A percentile compares a stretch with the other conserved stretches of the same genome.
These are phyloP conservation scores for Plutomurus gul DNA, from an alignment of 1,140 invertebrate species.

Conservation along the genomic window DNA sequence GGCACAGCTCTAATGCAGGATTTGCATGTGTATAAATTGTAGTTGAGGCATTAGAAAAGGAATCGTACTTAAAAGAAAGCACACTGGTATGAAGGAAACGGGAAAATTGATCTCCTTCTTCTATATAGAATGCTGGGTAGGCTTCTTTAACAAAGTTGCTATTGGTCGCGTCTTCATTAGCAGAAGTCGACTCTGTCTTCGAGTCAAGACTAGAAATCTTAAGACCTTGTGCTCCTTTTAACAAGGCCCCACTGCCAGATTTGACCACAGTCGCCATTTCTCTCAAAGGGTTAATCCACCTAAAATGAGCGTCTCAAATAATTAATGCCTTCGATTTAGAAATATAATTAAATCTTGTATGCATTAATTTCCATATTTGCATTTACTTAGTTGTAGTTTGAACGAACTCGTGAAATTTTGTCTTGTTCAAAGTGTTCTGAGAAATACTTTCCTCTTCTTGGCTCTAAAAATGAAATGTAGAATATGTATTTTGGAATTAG, in stretches of 20 bases:
- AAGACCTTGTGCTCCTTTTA: neutral
- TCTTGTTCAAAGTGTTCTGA: conserved; percentile 15
- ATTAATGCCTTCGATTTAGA: neutral
- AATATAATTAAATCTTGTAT: neutral
- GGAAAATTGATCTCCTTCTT: conserved; percentile 13
- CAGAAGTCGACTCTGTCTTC: neutral
- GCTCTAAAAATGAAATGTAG: neutral
- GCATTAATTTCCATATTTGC: neutral
- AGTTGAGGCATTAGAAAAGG: conserved; percentile 20
- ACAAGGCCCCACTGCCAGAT: conserved; percentile 9
- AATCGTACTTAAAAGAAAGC: conserved; percentile 37
- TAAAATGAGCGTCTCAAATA: neutral
- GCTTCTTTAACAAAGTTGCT: conserved; percentile 34
- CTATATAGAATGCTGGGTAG: conserved; percentile 34
- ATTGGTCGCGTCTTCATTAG: conserved; percentile 18
- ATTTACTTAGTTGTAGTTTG: conserved; percentile 44
- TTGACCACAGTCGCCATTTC: conserved; percentile 39
- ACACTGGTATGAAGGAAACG: conserved; percentile 7
- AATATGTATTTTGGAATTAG: neutral
- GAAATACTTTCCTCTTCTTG: conserved; percentile 38
- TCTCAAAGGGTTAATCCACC: conserved; percentile 47
- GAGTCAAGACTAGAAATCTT: neutral
- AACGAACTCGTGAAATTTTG: conserved; percentile 39
- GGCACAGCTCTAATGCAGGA: conserved; percentile 39
- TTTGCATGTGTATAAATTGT: neutral